These are phyloP conservation scores for Phalanger gymnotis DNA, from an alignment of 2,797 vertebrate species.

Conservation along the genomic window DNA sequence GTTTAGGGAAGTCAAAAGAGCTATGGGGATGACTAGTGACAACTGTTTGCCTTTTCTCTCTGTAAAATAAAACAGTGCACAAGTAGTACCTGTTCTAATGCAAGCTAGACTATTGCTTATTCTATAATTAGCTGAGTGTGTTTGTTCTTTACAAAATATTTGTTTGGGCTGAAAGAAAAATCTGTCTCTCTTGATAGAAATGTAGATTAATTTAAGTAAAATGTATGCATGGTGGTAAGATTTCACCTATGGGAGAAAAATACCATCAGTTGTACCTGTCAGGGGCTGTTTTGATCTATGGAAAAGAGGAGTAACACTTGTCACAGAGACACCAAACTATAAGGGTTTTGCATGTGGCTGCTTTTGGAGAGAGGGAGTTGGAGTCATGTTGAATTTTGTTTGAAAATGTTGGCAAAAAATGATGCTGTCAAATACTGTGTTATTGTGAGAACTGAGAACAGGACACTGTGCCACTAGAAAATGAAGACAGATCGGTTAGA, in stretches of 20 bases:
- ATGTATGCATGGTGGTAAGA: neutral
- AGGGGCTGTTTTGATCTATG: neutral
- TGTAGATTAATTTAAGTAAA: neutral
- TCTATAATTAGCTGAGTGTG: neutral
- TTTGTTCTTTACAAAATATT: neutral
- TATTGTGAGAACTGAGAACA: neutral
- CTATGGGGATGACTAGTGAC: neutral
- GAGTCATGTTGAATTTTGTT: neutral
- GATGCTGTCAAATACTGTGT: neutral
- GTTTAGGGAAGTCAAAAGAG: neutral
- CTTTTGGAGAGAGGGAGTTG: neutral
- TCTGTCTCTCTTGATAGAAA: neutral
- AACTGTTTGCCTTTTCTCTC: neutral
- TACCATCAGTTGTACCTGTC: neutral
- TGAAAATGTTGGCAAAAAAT: neutral
- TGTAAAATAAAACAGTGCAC: neutral
- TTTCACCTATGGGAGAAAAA: neutral
- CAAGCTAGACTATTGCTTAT: neutral
- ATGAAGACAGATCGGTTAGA: neutral
- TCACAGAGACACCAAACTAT: neutral
- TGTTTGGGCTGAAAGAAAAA: neutral
- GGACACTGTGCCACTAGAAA: neutral
- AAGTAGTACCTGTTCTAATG: neutral
- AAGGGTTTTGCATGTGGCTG: neutral
- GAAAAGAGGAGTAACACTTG: neutral